These are phyloP conservation scores for Melanerpes formicivorus DNA, from an alignment of 2,113 vertebrate genomes.

Conservation along the genomic window DNA sequence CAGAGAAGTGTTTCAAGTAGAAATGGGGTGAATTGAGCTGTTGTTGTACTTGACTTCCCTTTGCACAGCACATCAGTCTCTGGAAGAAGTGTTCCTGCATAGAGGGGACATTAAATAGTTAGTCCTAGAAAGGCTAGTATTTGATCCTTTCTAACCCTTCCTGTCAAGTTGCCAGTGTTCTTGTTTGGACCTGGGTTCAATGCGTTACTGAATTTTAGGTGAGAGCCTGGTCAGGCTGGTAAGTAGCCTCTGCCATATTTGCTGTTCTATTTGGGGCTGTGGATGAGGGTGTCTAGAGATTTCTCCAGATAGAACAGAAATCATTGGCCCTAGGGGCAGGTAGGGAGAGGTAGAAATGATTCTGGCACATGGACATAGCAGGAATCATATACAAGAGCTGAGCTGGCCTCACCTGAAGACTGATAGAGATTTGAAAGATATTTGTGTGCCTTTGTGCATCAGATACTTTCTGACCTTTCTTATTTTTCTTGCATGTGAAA, in stretches of 20 bases:
- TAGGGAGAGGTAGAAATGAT: neutral
- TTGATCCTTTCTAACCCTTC: neutral
- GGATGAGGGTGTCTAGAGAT: too few species aligned
- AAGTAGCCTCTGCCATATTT: neutral
- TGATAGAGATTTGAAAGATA: neutral
- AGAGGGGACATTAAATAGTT: neutral
- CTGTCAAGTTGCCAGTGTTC: neutral
- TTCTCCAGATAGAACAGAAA: neutral
- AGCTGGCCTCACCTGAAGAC: neutral
- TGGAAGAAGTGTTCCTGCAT: neutral
- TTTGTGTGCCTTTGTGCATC: neutral
- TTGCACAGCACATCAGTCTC: neutral
- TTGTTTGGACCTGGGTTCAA: neutral
- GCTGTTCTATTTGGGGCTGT: rapidly evolving
- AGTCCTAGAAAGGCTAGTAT: neutral
- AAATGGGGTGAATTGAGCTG: neutral
- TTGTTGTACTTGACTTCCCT: rapidly evolving
- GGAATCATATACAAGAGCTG: neutral
- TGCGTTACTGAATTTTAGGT: neutral
- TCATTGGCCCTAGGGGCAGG: neutral
- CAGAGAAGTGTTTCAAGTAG: neutral
- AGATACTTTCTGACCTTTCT: neutral
- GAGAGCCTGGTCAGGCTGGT: neutral
- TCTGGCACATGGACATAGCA: neutral
- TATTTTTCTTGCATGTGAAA: neutral